phyloP scores from a whole-genome alignment of 2,888 invertebrate genomes.

The Matsumyia berberina region DNA sequence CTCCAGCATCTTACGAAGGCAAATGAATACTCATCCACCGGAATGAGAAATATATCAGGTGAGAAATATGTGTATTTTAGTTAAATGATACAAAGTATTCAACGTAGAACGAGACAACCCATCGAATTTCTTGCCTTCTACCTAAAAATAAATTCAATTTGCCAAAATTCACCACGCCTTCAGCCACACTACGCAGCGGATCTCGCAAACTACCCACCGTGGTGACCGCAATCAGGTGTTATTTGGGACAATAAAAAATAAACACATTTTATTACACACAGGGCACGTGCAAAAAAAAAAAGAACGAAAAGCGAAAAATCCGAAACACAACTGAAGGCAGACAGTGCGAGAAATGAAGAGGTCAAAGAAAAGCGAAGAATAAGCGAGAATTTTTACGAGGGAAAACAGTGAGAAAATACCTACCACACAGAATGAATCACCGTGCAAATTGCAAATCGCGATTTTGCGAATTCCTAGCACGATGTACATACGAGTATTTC shows the following conservation, averaged over 20 bases:
- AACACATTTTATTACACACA: constrained; percentile 56
- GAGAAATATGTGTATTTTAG: background rate
- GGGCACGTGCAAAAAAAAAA: constrained; percentile 49
- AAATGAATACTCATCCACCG: background rate
- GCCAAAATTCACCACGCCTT: constrained; percentile 46
- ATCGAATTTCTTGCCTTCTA: background rate
- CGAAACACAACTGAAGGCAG: constrained; percentile 55
- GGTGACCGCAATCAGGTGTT: constrained; percentile 62
- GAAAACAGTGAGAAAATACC: constrained; percentile 44
- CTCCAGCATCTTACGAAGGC: constrained; percentile 7
- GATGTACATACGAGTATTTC: constrained; percentile 31
- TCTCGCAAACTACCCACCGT: constrained; percentile 21
- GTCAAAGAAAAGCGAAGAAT: background rate
- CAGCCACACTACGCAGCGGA: background rate
- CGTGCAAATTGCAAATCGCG: constrained; percentile 19
- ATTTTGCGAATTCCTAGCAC: constrained; percentile 42
- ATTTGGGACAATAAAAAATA: constrained; percentile 48
- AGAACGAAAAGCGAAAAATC: too few species aligned
- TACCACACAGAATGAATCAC: constrained; percentile 49
- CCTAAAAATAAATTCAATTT: constrained; percentile 19
- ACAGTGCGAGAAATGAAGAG: constrained; percentile 14
- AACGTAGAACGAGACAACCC: too few species aligned
- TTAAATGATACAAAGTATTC: background rate
- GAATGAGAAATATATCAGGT: too few species aligned
- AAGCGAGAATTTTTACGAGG: constrained; percentile 5